Percentiles rank a stretch among this genome's conserved stretches.
Conservation (phyloP, 1,140 invertebrate species). For the Drosophila kurseongensis region DNA sequence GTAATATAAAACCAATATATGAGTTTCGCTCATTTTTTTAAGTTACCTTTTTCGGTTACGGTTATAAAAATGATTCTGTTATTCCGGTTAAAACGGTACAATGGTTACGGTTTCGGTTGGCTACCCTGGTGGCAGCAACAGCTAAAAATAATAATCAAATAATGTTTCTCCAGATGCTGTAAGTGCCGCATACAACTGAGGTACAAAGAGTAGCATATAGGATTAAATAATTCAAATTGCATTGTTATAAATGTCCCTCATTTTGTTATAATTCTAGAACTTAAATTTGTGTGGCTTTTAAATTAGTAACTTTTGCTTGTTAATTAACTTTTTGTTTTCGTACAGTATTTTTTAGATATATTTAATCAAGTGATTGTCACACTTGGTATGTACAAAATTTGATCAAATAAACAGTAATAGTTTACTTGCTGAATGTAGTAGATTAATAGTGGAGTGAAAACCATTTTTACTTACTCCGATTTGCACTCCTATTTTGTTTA, state of each 20-base stretch:
- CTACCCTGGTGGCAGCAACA: constrained; percentile 7
- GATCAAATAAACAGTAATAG: no score
- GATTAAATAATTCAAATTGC: background rate
- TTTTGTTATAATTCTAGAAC: no score
- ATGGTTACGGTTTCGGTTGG: constrained; percentile 9
- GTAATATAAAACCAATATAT: background rate
- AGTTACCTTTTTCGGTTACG: constrained; percentile 4
- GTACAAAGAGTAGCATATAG: background rate
- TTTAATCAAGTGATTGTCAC: no score
- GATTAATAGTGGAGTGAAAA: no score
- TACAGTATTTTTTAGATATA: no score
- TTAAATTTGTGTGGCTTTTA: no score
- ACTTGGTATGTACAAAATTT: no score
- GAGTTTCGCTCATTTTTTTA: background rate
- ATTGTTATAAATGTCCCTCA: background rate
- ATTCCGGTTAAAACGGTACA: constrained; percentile 7
- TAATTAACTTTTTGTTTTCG: no score
- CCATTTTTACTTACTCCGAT: background rate
- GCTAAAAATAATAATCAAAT: constrained; percentile 8
- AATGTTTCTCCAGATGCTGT: constrained; percentile 13
- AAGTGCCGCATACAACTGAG: background rate
- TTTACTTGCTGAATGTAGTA: no score
- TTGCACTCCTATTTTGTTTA: background rate
- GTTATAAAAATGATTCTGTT: constrained; percentile 10
- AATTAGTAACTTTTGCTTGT: no score